phyloP scores from a whole-genome alignment of 2,888 invertebrate species.

The Dolichomitus sp. region DNA sequence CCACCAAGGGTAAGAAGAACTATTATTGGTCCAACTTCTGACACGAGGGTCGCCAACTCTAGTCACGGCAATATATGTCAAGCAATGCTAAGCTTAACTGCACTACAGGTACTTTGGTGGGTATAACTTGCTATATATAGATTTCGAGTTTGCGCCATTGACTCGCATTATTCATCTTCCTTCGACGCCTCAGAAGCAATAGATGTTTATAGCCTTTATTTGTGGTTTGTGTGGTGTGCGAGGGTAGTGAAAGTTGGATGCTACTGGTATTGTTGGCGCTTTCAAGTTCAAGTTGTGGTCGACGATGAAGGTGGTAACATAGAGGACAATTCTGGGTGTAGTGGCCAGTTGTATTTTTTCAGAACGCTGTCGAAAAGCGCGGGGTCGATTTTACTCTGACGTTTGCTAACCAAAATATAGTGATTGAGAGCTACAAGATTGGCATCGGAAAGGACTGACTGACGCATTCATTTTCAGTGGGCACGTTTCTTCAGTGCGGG shows the following conservation, averaged over 20 bases:
- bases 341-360: not conserved
- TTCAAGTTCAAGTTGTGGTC: slow-evolving; percentile 20
- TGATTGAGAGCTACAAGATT: not conserved
- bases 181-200: slow-evolving; percentile 4
- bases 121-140: not conserved
- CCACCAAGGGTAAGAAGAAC: slow-evolving; percentile 74
- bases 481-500: no score
- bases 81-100: not conserved
- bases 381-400: not conserved
- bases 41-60: slow-evolving; percentile 63
- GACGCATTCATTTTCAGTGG: no score
- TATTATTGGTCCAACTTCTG: slow-evolving; percentile 69
- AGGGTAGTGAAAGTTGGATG: not conserved
- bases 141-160: not conserved
- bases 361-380: not conserved
- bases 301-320: not conserved
- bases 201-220: not conserved
- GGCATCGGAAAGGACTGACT: not conserved
- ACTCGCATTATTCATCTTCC: not conserved
- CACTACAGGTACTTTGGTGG: not conserved
- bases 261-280: not conserved
- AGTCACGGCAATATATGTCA: slow-evolving; percentile 37
- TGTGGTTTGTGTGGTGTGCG: not conserved
- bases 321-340: not conserved
- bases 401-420: not conserved